phyloP scores from a whole-genome alignment of 2,888 invertebrate species.

The Phengaris alcon region DNA sequence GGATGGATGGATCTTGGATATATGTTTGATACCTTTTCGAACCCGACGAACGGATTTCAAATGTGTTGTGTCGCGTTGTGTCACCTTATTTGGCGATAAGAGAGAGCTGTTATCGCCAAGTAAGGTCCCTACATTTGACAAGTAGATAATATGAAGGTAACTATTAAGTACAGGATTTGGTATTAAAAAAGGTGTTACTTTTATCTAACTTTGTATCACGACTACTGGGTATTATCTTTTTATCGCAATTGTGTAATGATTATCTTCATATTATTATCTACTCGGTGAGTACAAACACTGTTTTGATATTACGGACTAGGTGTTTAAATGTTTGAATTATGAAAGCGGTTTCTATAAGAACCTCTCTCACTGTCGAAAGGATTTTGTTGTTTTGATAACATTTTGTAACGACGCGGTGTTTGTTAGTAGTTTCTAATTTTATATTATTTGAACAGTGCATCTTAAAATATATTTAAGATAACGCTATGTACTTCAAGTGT shows the following conservation, averaged over 20 bases:
- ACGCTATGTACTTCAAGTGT: not conserved
- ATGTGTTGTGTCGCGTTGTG: too few relatives aligned
- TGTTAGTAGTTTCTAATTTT: not conserved
- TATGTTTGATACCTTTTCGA: too few relatives aligned
- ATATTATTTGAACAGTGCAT: not conserved
- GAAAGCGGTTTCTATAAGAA: not conserved
- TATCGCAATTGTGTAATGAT: slow-evolving; percentile 25
- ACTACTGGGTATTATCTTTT: slow-evolving; percentile 24
- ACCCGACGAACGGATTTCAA: too few relatives aligned
- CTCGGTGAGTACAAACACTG: slow-evolving; percentile 11
- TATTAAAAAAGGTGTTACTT: not conserved
- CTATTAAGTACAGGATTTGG: not conserved
- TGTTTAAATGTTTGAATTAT: slow-evolving; percentile 1
- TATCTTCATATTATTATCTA: slow-evolving; percentile 10
- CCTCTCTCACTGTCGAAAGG: not conserved
- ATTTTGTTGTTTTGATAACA: slow-evolving; percentile 17
- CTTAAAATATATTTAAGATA: not conserved
- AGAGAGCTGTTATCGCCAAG: not conserved
- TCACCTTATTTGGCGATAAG: too few relatives aligned
- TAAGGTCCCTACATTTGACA: not conserved
- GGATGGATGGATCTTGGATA: too few relatives aligned
- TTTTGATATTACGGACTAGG: slow-evolving; percentile 12
- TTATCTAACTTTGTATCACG: slow-evolving; percentile 23
- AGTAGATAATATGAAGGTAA: not conserved
- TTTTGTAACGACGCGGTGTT: not conserved